Conservation (phyloP, 2,888 invertebrate genomes). For the Thalpophila matura region DNA sequence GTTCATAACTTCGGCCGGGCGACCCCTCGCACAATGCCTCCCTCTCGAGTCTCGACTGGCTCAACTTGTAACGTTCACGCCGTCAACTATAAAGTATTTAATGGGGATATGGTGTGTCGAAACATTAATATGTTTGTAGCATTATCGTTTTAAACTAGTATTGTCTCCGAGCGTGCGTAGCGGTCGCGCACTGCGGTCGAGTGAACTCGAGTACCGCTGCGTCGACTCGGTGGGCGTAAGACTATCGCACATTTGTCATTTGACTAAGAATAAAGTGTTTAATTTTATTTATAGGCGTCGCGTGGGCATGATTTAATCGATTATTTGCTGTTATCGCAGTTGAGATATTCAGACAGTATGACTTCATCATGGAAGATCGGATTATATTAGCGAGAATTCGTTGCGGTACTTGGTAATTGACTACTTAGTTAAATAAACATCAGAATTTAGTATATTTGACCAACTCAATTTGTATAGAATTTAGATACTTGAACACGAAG, state of each 20-base stretch:
- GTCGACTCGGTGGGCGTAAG: constrained; percentile 76
- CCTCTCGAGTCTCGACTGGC: constrained; percentile 69
- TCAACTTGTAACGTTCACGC: constrained; percentile 76
- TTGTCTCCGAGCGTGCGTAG: constrained; percentile 70
- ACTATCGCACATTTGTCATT: constrained; percentile 85
- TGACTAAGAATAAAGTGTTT: constrained; percentile 86
- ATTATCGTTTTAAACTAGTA: constrained; percentile 77
- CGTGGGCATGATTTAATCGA: constrained; percentile 80
- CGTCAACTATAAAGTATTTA: constrained; percentile 82
- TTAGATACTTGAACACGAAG: constrained; percentile 1
- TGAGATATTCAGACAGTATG: constrained; percentile 71
- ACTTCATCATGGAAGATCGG: constrained; percentile 67
- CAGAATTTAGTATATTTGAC: background rate
- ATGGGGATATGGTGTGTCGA: constrained; percentile 85
- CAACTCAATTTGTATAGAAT: background rate
- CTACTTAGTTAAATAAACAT: constrained; percentile 17
- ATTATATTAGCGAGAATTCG: constrained; percentile 34
- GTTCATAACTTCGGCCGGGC: constrained; percentile 70
- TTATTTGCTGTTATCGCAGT: constrained; percentile 77
- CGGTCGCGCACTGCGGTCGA: constrained; percentile 60
- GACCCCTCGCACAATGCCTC: constrained; percentile 77
- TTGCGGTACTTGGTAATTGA: constrained; percentile 32
- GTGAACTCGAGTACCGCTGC: constrained; percentile 44
- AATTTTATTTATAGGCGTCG: constrained; percentile 84
- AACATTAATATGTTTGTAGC: constrained; percentile 84